Evolutionary conservation across 53 echinoderm and acorn worm species (phyloP).

Genomic region (Holothuria leucospilota): DNA sequence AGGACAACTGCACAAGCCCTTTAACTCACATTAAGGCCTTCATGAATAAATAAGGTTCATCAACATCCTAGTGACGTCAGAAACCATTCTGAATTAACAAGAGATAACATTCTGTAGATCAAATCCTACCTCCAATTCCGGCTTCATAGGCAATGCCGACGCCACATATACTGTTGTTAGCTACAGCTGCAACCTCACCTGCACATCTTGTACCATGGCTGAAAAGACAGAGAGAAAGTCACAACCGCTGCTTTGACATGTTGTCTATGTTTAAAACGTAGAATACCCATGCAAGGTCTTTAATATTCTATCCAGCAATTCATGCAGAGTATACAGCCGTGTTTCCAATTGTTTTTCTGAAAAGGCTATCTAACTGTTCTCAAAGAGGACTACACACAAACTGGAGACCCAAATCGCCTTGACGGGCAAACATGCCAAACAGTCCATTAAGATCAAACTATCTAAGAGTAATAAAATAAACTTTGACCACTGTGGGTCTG

Average conservation of each 20-base stretch:
- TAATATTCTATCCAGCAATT: not conserved
- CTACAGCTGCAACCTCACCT: constrained; percentile 83
- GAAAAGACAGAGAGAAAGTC: constrained; percentile 13
- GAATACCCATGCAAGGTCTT: not conserved
- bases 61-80: not conserved
- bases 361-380: too few relatives aligned
- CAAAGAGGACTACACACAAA: too few relatives aligned
- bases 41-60: not conserved
- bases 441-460: too few relatives aligned
- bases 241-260: not conserved
- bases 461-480: too few relatives aligned
- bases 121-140: constrained; percentile 67
- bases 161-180: constrained; percentile 88
- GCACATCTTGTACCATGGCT: constrained; percentile 95
- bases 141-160: constrained; percentile 82
- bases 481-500: not conserved
- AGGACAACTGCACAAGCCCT: too few relatives aligned
- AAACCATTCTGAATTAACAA: not conserved
- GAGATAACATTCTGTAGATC: not conserved
- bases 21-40: not conserved
- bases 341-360: not conserved
- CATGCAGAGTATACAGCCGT: not conserved
- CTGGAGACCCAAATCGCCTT: too few relatives aligned
- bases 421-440: too few relatives aligned
- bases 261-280: not conserved